phyloP scores from a whole-genome alignment of 1,140 invertebrate species.

The Dreissena polymorpha region DNA sequence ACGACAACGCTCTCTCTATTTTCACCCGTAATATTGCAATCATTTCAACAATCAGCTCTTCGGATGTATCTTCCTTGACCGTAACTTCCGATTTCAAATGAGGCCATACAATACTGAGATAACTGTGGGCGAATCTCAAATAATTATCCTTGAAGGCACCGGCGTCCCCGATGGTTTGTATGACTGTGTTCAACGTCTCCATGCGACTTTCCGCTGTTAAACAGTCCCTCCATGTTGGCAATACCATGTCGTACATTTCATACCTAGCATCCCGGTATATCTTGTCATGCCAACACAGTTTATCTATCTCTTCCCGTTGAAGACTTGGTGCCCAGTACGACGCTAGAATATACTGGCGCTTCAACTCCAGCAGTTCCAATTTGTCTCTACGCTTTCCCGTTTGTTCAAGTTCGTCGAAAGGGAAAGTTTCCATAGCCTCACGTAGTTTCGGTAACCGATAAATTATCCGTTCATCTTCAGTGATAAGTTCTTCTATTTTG shows the following conservation, averaged over 20 bases:
- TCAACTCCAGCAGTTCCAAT: constrained; percentile 8
- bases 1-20: no score
- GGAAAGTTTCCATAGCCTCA: background rate
- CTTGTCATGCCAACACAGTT: constrained; percentile 11
- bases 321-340: background rate
- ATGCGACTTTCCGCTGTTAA: background rate
- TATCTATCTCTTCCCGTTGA: background rate
- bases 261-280: background rate
- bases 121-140: no score
- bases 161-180: background rate
- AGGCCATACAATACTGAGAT: constrained; percentile 16
- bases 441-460: background rate
- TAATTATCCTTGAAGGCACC: background rate
- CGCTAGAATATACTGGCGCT: background rate
- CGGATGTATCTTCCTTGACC: background rate
- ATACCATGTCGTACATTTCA: constrained; percentile 29
- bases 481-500: no score
- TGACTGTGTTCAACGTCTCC: background rate
- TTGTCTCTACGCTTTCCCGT: background rate
- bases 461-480: no score
- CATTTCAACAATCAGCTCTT: no score
- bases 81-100: background rate
- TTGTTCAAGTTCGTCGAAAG: background rate
- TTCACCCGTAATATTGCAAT: no score
- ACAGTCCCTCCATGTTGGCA: constrained; percentile 4